Percentiles rank a stretch among this genome's conserved stretches.
phyloP scores from a whole-genome alignment of 2,888 invertebrate species.

The Colostygia pectinataria region DNA sequence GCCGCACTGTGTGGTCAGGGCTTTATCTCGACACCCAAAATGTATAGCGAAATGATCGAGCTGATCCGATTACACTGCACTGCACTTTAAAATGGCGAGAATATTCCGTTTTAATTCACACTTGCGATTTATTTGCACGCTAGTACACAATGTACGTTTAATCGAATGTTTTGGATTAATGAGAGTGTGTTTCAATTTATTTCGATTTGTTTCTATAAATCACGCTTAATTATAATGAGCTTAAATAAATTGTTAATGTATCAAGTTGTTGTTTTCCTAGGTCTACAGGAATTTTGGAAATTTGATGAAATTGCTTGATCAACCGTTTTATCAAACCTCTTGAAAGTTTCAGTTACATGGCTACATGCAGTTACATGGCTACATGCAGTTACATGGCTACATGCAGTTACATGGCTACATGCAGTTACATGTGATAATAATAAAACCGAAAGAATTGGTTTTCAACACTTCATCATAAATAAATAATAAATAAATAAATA shows the following conservation, averaged over 20 bases:
- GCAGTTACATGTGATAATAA: too few species aligned
- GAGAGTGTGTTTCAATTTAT: slow-evolving; percentile 21
- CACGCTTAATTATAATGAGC: slow-evolving; percentile 10
- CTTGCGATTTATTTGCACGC: slow-evolving; percentile 31
- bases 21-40: slow-evolving; percentile 19
- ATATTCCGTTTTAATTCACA: slow-evolving; percentile 33
- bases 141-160: slow-evolving; percentile 25
- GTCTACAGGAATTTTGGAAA: too few species aligned
- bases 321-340: too few species aligned
- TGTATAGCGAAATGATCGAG: slow-evolving; percentile 22
- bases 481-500: too few species aligned
- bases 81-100: slow-evolving; percentile 31
- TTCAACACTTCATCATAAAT: too few species aligned
- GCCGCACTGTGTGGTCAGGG: slow-evolving; percentile 9
- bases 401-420: too few species aligned
- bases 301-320: too few species aligned
- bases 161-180: slow-evolving; percentile 27
- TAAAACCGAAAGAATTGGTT: too few species aligned
- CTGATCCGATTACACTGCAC: slow-evolving; percentile 36
- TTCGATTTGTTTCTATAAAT: slow-evolving; percentile 20
- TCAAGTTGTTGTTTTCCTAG: too few species aligned
- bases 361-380: too few species aligned
- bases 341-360: too few species aligned
- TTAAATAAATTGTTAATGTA: neutral
- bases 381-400: too few species aligned